phyloP scores from a whole-genome alignment of 2,797 vertebrate species.

The Manis crassicaudata region DNA sequence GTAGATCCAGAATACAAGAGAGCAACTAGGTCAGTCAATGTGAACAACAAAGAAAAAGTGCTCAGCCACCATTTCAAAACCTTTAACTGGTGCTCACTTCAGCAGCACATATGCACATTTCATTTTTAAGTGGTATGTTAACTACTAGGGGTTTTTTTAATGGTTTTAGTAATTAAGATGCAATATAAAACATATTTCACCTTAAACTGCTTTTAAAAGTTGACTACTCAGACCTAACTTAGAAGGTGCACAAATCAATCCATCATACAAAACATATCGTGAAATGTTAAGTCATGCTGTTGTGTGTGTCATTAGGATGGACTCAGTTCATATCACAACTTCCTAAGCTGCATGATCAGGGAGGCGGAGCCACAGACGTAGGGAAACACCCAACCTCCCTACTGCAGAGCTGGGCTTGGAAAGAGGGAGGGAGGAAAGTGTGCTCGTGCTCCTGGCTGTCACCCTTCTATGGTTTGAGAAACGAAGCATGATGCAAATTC shows the following conservation, averaged over 20 bases:
- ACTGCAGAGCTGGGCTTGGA: accelerated
- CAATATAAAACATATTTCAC: not conserved
- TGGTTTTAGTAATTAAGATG: not conserved
- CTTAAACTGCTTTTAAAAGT: not conserved
- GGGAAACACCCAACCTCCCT: not conserved
- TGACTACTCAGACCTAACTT: not conserved
- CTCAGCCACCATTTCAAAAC: not conserved
- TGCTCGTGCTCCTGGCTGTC: not conserved
- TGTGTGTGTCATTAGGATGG: not conserved
- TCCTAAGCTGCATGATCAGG: not conserved
- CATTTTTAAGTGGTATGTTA: not conserved
- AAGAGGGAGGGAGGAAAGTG: not conserved
- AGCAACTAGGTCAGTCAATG: not conserved
- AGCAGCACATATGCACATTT: not conserved
- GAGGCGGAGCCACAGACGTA: not conserved
- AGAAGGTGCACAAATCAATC: not conserved
- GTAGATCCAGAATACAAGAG: not conserved
- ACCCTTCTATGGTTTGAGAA: not conserved
- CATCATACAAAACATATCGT: not conserved
- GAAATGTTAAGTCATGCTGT: not conserved
- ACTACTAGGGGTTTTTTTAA: not conserved
- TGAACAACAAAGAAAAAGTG: not conserved
- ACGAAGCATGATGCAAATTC: not conserved
- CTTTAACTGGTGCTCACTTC: not conserved
- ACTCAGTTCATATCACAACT: not conserved